phyloP scores from a whole-genome alignment of 35 echinoderm and acorn worm species.

The Strongylocentrotus purpuratus region DNA sequence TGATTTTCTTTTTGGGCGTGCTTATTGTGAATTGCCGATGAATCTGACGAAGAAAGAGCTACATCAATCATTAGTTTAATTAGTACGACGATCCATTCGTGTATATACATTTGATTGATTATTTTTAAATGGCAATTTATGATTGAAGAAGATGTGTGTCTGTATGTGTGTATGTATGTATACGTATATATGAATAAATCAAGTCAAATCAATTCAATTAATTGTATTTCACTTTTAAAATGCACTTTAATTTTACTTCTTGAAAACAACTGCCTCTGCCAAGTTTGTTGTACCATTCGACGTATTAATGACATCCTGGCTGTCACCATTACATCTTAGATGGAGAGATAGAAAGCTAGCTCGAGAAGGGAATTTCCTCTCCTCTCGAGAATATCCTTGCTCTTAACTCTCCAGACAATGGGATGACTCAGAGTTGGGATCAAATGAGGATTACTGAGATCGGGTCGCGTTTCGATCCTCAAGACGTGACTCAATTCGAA shows the following conservation, averaged over 20 bases:
- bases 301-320: background rate
- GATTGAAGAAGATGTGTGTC: too few relatives aligned
- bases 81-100: too few relatives aligned
- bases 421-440: background rate
- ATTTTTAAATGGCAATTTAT: too few relatives aligned
- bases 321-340: background rate
- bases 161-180: too few relatives aligned
- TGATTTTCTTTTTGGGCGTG: too few relatives aligned
- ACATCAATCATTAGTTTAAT: too few relatives aligned
- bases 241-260: background rate
- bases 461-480: background rate
- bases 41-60: too few relatives aligned
- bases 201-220: too few relatives aligned
- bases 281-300: background rate
- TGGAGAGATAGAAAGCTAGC: background rate
- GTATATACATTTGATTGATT: too few relatives aligned
- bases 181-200: too few relatives aligned
- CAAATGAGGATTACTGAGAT: background rate
- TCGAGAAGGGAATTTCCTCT: background rate
- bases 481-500: background rate
- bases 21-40: too few relatives aligned
- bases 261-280: background rate
- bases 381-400: background rate
- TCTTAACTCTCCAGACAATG: background rate
- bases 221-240: too few relatives aligned